Conservation (phyloP, 2,113 vertebrate genomes). For the Nibea coibor region DNA sequence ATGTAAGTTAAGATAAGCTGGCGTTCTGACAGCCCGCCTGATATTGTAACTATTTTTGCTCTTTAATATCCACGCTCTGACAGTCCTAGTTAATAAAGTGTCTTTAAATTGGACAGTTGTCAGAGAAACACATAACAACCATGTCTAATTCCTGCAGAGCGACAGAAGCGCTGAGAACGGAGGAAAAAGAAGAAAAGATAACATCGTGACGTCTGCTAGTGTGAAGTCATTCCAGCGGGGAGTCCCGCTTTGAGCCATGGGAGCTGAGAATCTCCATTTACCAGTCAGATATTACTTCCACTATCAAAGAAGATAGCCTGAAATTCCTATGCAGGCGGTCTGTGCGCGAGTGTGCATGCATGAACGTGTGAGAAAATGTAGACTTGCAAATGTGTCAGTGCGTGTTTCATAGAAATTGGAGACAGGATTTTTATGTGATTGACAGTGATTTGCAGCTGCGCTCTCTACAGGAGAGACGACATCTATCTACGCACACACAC, state of each 20-base stretch:
- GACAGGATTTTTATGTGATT: slow-evolving; percentile 56
- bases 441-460: slow-evolving; percentile 70
- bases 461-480: slow-evolving; percentile 49
- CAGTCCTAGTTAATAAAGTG: background rate
- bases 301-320: slow-evolving; percentile 45
- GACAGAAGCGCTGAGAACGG: background rate
- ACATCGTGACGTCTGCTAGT: slow-evolving; percentile 25
- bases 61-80: background rate
- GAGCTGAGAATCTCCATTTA: slow-evolving; percentile 52
- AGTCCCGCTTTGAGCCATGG: slow-evolving; percentile 21
- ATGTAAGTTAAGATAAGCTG: no score
- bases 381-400: slow-evolving; percentile 37
- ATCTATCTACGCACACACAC: slow-evolving; percentile 38
- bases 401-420: slow-evolving; percentile 45
- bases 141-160: background rate
- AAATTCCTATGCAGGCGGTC: slow-evolving; percentile 53
- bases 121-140: background rate
- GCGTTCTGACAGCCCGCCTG: background rate
- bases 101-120: slow-evolving; percentile 5
- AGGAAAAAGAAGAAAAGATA: slow-evolving; percentile 26
- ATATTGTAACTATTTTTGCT: background rate
- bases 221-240: slow-evolving; percentile 46
- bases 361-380: slow-evolving; percentile 13
- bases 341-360: background rate
- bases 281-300: slow-evolving; percentile 39